Percentiles rank a stretch among this genome's conserved stretches.
These are phyloP conservation scores for Serranus cabrilla DNA, from an alignment of 2,797 vertebrate genomes.

Conservation along the genomic window DNA sequence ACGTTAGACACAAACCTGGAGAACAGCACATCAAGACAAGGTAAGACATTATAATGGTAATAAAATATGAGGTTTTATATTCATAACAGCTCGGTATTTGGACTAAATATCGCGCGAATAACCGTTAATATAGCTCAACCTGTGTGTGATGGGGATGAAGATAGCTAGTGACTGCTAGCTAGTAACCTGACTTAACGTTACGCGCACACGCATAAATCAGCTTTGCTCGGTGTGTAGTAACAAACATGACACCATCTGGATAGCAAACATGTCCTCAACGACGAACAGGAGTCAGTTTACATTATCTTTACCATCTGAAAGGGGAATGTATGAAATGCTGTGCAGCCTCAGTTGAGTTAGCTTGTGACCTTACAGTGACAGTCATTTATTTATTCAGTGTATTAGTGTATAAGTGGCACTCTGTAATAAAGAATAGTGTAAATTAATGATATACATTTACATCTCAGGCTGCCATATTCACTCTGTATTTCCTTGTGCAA, in stretches of 20 bases:
- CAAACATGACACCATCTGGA: conserved; percentile 30
- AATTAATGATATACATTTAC: too few species aligned
- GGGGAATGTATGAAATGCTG: not conserved
- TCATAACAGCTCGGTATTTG: not conserved
- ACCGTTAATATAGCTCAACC: not conserved
- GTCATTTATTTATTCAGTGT: too few species aligned
- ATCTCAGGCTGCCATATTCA: not conserved
- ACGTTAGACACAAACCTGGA: conserved; percentile 49
- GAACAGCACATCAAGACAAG: conserved; percentile 37
- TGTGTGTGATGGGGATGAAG: conserved; percentile 6
- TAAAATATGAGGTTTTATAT: not conserved
- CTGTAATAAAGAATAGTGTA: not conserved
- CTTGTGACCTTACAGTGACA: conserved; percentile 10
- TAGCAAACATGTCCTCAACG: not conserved
- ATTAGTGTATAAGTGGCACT: too few species aligned
- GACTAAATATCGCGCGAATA: not conserved
- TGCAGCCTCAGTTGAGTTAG: conserved; percentile 8
- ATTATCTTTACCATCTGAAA: not conserved
- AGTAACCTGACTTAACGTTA: conserved; percentile 57
- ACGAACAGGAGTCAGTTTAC: not conserved
- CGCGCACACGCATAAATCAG: conserved; percentile 61
- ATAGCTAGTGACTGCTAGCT: conserved; percentile 58
- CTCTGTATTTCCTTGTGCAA: too few species aligned
- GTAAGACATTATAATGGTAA: conserved; percentile 32
- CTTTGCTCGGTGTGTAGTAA: conserved; percentile 46